Conservation (phyloP, 2,888 invertebrate genomes). For the Leistus spinibarbis region DNA sequence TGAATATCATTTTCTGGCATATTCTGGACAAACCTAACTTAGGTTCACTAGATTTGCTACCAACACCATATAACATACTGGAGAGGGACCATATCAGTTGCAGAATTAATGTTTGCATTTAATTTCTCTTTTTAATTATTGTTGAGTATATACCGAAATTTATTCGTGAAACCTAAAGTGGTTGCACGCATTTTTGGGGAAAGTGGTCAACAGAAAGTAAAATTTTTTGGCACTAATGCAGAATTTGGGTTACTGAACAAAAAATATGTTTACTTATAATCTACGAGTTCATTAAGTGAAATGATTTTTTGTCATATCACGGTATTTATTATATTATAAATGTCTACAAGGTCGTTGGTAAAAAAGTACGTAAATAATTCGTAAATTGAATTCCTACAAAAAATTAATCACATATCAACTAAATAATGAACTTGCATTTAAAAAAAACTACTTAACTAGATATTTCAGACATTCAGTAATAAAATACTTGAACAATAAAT, state of each 20-base stretch:
- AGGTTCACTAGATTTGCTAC: too few species aligned
- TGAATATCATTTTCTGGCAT: too few species aligned
- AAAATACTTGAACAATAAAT: background rate
- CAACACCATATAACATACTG: too few species aligned
- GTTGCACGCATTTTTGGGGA: background rate
- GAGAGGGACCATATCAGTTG: too few species aligned
- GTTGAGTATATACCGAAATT: background rate
- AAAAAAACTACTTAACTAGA: background rate
- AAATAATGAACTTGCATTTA: background rate
- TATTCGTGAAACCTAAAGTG: background rate
- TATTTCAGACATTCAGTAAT: background rate
- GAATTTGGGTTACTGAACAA: conserved; percentile 3
- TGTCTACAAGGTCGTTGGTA: background rate
- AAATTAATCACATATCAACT: background rate
- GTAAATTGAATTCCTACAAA: background rate
- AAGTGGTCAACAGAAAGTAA: conserved; percentile 8
- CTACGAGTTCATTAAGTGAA: background rate
- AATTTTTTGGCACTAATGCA: background rate
- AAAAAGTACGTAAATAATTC: background rate
- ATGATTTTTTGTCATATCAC: background rate
- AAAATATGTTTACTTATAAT: background rate
- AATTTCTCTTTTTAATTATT: background rate
- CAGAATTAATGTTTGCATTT: background rate
- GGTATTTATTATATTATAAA: background rate
- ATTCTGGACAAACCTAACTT: too few species aligned